These are phyloP conservation scores for Brachycybe producta DNA, from an alignment of 2,888 invertebrate species.

Conservation along the genomic window DNA sequence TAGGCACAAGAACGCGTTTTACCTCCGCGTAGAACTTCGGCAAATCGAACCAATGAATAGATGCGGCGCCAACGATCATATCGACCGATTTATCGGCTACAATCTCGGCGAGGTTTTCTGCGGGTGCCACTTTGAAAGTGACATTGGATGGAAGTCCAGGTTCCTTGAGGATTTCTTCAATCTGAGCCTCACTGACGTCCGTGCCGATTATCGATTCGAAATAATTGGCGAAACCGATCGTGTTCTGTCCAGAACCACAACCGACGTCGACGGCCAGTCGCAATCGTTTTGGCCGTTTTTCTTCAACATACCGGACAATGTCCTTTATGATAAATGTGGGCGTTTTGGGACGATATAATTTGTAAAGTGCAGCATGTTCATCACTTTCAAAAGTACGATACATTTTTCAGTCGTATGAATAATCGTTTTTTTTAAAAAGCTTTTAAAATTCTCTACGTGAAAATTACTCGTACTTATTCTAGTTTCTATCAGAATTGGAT, in stretches of 20 bases:
- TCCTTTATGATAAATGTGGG: conserved; percentile 3
- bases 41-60: conserved; percentile 38
- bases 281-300: conserved; percentile 4
- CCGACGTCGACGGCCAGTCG: conserved; percentile 38
- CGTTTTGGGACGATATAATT: conserved; percentile 11
- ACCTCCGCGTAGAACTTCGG: conserved; percentile 36
- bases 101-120: conserved; percentile 33
- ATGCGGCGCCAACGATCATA: conserved; percentile 35
- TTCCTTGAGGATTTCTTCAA: conserved; percentile 31
- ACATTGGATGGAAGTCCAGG: conserved; percentile 26
- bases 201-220: conserved; percentile 37
- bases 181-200: conserved; percentile 36
- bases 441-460: too few species aligned
- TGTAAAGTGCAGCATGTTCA: conserved; percentile 11
- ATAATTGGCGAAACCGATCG: conserved; percentile 33
- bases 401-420: not conserved
- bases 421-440: too few species aligned
- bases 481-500: too few species aligned
- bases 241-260: conserved; percentile 41
- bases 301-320: conserved; percentile 12
- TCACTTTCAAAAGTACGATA: conserved; percentile 9
- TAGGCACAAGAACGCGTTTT: conserved; percentile 33
- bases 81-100: conserved; percentile 29
- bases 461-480: too few species aligned
- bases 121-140: conserved; percentile 29